Conservation (phyloP, 2,113 vertebrate species). For the Rana temporaria region DNA sequence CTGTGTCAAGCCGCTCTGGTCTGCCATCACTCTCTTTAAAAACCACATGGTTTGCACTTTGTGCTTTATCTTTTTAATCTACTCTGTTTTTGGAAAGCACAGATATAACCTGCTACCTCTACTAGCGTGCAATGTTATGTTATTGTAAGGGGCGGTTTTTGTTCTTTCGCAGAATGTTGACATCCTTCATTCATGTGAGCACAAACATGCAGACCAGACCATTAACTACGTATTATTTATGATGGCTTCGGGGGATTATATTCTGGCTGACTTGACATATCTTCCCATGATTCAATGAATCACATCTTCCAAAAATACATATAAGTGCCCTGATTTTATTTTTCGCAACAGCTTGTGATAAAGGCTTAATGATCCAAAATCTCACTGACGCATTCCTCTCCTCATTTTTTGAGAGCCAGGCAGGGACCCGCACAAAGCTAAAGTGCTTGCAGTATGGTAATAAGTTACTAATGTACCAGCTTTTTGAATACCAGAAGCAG, state of each 20-base stretch:
- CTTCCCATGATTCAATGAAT: not conserved
- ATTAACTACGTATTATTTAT: not conserved
- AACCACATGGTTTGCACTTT: not conserved
- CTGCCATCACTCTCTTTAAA: not conserved
- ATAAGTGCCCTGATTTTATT: constrained; percentile 10
- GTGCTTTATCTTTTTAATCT: not conserved
- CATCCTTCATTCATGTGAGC: not conserved
- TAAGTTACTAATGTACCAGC: no score
- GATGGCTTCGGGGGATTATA: not conserved
- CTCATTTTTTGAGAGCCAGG: no score
- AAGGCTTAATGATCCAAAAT: not conserved
- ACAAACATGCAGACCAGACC: not conserved
- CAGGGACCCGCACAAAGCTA: no score
- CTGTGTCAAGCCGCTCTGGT: no score
- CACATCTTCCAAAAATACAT: constrained; percentile 12
- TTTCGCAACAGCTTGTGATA: not conserved
- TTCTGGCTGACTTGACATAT: constrained; percentile 2
- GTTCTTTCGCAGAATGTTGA: not conserved
- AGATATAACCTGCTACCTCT: not conserved
- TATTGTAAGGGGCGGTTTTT: not conserved
- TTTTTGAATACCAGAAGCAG: no score
- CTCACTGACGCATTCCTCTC: not conserved
- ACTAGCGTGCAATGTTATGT: not conserved
- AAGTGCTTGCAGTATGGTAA: no score
- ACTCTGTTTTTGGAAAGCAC: not conserved